Evolutionary conservation across 2,113 vertebrate species (phyloP).

Genomic region (Sinosuthora webbiana): DNA sequence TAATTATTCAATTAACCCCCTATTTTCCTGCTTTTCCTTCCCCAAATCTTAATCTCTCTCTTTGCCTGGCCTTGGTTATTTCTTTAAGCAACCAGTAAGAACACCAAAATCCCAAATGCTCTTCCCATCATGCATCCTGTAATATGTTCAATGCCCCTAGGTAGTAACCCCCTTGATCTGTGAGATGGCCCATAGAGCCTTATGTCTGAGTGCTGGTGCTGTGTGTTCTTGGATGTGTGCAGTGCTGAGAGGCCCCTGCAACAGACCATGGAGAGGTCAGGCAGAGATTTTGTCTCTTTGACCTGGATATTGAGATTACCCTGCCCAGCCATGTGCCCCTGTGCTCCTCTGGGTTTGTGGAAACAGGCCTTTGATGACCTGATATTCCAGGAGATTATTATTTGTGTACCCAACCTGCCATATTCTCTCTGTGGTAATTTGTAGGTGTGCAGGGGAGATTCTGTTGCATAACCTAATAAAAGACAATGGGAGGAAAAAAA

Average conservation of each 20-base stretch:
- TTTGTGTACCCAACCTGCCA: not conserved
- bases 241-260: accelerated
- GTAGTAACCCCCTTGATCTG: not conserved
- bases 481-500: not conserved
- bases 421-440: not conserved
- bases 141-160: not conserved
- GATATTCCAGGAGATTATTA: not conserved
- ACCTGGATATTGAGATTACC: not conserved
- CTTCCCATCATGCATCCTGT: not conserved
- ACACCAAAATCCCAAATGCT: not conserved
- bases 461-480: not conserved
- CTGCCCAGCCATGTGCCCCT: accelerated
- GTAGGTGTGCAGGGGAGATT: not conserved
- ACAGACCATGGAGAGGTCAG: not conserved
- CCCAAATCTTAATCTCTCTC: not conserved
- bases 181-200: not conserved
- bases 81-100: not conserved
- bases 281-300: not conserved
- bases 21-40: not conserved
- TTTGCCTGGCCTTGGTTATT: not conserved
- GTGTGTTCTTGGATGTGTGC: too few relatives aligned
- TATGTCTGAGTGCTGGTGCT: not conserved
- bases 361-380: not conserved
- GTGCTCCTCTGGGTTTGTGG: not conserved
- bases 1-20: not conserved